Evolutionary conservation across 2,888 invertebrate species (phyloP), one percentile per base, ranked within the genome.

Genomic region (Archaeoteleia sp.): DNA sequence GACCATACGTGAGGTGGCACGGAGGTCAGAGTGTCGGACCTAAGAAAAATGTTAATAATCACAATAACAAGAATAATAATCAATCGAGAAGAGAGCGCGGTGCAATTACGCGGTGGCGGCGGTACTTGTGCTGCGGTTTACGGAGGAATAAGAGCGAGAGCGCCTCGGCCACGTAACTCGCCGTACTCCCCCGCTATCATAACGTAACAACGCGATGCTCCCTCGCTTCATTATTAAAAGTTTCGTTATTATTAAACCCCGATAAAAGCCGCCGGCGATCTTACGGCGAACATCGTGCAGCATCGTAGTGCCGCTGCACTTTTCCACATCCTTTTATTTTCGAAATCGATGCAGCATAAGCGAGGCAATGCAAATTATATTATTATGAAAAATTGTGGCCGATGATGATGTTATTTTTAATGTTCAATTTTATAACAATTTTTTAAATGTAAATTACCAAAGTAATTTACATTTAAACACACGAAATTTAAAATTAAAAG

Each of bases 151-250:
- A 49, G 57, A 55, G 45, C 51, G 45, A 54, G 25, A 49, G 43
- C n/a, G n/a, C n/a, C n/a, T n/a, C n/a, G n/a, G n/a, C n/a, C n/a
- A n/a, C n/a, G n/a, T n/a, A n/a, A n/a, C n/a, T n/a, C n/a, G n/a
- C 73, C 73, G 67, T 69, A 65, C 49, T 66, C 53, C 58, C 66
- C 37, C 68, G 72, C 63, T 74, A 77, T 79, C 78, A 75, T 77
- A 78, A 80, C 76, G 74, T 73, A 76, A 78, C 80, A 80, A 78
- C 78, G 53, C n/a, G n/a, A n/a, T n/a, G 80, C 80, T 80, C 80
- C 82, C 82, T 82, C 82, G 80, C 81, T 81, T 83, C 81, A 78
- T 82, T 81, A 82, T 82, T 83, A 83, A 82, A 82, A 82, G 79
- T 81, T 82, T 67, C 57, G n/a, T n/a, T n/a, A 54, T 65, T 58